phyloP scores from a whole-genome alignment of 2,888 invertebrate genomes.

The Caenorhabditis uteleia region DNA sequence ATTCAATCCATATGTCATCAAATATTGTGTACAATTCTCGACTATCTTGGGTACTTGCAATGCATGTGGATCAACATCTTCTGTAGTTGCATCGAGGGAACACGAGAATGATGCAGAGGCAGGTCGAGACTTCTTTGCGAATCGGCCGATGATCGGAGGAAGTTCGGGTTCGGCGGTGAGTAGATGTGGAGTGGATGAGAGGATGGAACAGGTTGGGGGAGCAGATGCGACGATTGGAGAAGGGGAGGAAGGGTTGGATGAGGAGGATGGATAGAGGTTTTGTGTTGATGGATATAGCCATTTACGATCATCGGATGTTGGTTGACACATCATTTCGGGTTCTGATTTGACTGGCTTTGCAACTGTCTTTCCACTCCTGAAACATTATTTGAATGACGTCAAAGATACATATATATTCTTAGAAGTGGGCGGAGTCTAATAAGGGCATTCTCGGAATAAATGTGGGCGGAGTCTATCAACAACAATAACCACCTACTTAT shows the following conservation, averaged over 20 bases:
- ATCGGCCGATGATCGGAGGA: conserved; percentile 37
- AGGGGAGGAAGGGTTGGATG: conserved; percentile 35
- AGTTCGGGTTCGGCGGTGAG: conserved; percentile 26
- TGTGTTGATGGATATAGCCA: conserved; percentile 52
- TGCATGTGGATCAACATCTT: conserved; percentile 51
- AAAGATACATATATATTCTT: too few relatives aligned
- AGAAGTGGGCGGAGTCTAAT: neutral
- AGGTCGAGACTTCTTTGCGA: conserved; percentile 44
- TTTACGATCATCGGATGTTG: conserved; percentile 36
- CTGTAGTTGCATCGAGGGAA: conserved; percentile 36
- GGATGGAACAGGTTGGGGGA: conserved; percentile 35
- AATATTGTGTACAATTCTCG: conserved; percentile 70
- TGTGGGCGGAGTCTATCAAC: neutral
- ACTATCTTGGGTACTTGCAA: conserved; percentile 71
- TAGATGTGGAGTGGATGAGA: conserved; percentile 20
- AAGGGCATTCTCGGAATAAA: neutral
- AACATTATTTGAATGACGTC: too few relatives aligned
- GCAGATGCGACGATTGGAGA: conserved; percentile 41
- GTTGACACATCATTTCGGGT: conserved; percentile 37
- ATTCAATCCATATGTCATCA: conserved; percentile 75
- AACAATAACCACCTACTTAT: too few relatives aligned
- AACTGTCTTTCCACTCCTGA: conserved; percentile 2
- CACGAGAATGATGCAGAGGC: conserved; percentile 43
- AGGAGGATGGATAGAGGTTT: conserved; percentile 38
- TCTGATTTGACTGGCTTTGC: conserved; percentile 47